phyloP scores from a whole-genome alignment of 2,113 vertebrate species.

The Mustela lutreola region DNA sequence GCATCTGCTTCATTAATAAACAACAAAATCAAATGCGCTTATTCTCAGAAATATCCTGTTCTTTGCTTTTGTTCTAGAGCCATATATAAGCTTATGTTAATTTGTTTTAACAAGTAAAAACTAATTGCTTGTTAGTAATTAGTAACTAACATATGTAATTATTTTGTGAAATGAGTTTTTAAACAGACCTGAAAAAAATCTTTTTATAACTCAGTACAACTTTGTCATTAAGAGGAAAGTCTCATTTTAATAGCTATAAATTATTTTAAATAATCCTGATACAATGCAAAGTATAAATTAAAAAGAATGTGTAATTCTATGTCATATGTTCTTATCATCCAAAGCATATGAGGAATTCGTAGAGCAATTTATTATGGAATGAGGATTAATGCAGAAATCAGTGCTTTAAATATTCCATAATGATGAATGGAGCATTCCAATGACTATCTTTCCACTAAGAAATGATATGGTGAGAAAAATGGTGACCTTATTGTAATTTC shows the following conservation, averaged over 20 bases:
- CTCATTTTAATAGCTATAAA: background rate
- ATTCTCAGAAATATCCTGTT: background rate
- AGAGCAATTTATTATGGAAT: background rate
- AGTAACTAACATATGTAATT: background rate
- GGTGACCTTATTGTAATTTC: conserved; percentile 5
- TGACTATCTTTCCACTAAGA: background rate
- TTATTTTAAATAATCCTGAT: conserved; percentile 44
- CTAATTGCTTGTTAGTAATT: conserved; percentile 6
- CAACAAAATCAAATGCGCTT: background rate
- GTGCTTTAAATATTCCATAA: background rate
- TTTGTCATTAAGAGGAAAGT: conserved; percentile 17
- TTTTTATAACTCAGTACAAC: conserved; percentile 1
- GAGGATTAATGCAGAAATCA: conserved; percentile 15
- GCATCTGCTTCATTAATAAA: background rate
- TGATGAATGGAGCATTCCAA: background rate
- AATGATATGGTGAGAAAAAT: background rate
- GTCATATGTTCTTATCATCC: background rate
- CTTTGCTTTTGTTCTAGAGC: background rate
- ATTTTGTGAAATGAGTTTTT: conserved; percentile 54
- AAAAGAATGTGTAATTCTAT: background rate
- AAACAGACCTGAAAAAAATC: background rate
- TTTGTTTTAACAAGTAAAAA: conserved; percentile 34
- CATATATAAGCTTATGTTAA: background rate
- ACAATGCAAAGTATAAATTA: background rate
- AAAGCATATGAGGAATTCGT: background rate